phyloP scores from a whole-genome alignment of 2,113 vertebrate species.

The Microcebus jonahi region DNA sequence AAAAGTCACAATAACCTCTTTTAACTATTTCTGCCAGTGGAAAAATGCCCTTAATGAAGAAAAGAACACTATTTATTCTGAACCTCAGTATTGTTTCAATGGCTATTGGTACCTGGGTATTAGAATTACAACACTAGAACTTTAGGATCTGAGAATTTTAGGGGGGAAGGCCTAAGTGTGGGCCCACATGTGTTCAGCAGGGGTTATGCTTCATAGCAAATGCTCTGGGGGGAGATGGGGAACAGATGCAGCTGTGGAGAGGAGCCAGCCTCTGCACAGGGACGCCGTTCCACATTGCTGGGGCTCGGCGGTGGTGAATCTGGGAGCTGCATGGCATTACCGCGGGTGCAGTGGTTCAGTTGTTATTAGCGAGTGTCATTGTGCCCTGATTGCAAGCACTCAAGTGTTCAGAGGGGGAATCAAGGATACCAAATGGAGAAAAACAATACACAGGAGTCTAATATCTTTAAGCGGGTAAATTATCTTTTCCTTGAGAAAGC shows the following conservation, averaged over 20 bases:
- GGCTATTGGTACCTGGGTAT: constrained; percentile 64
- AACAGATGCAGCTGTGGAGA: constrained; percentile 80
- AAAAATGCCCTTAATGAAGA: constrained; percentile 65
- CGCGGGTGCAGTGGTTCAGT: constrained; percentile 71
- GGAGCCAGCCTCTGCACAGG: constrained; percentile 11
- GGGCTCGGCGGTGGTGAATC: constrained; percentile 63
- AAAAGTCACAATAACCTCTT: neutral
- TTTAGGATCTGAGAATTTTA: constrained; percentile 70
- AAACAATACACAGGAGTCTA: constrained; percentile 86
- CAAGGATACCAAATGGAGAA: constrained; percentile 81
- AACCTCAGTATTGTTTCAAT: neutral
- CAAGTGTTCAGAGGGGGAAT: constrained; percentile 83
- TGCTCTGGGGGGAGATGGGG: constrained; percentile 70
- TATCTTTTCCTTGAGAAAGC: constrained; percentile 86
- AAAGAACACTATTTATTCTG: constrained; percentile 41
- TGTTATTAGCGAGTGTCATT: constrained; percentile 81
- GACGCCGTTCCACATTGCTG: constrained; percentile 61
- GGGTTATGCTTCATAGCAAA: constrained; percentile 70
- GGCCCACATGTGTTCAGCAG: constrained; percentile 71
- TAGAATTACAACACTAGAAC: constrained; percentile 72
- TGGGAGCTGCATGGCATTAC: constrained; percentile 67
- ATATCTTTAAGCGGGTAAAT: constrained; percentile 86
- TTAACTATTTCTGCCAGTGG: constrained; percentile 53
- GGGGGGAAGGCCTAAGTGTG: constrained; percentile 47
- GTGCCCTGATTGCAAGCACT: constrained; percentile 82